Base-by-base conservation (phyloP, 2,888 invertebrate genomes). In the Lasioglossum lativentre region DNA sequence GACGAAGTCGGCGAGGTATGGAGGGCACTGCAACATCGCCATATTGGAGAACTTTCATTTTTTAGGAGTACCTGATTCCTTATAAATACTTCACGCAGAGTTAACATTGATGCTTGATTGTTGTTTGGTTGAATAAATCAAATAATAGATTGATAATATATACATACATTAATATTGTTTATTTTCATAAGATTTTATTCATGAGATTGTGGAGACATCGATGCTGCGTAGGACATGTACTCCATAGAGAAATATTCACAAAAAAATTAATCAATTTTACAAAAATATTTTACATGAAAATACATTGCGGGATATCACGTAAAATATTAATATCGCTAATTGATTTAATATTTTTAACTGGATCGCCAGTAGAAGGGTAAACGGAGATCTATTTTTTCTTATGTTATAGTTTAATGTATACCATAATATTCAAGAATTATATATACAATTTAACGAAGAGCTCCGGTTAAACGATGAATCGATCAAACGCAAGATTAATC, bases 21-120 rank as follows among this genome's bases (percentile, higher is more conserved):
- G n/a, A 77, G 23, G 74, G 66, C 73, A 77, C 14, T 16, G 2
- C 10, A 5, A 40, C 14, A 45, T 23, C 23, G 73, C 56, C 83
- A 84, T 78, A 12, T 83, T 78, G 83, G 47, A 77, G 83, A 84
- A 84, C 68, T 45, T 34, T 4, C 5, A 34, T 42, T 30, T 70
- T 34, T 34, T 0, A 72, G 30, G 45, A 45, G 34, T 10, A 40
- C 5, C 40, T 30, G 27, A 19, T 19, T 30, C 2, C 6, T 34
- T 23, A 23, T 66, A 45, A 72, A 45, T 45, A n/a, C n/a, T 30
- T 40, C 19, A 8, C 10, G 66, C 38, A 34, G 1, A 8, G 3
- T 78, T 10, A 56, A 56, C 10, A 56, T 52, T n/a, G n/a, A 56
- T 10, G n/a, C 0, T 47, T 30, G 2, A 38, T 52, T 23, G 34